Evolutionary conservation across 2,797 vertebrate genomes (phyloP).

Genomic region (Falco novaeseelandiae): DNA sequence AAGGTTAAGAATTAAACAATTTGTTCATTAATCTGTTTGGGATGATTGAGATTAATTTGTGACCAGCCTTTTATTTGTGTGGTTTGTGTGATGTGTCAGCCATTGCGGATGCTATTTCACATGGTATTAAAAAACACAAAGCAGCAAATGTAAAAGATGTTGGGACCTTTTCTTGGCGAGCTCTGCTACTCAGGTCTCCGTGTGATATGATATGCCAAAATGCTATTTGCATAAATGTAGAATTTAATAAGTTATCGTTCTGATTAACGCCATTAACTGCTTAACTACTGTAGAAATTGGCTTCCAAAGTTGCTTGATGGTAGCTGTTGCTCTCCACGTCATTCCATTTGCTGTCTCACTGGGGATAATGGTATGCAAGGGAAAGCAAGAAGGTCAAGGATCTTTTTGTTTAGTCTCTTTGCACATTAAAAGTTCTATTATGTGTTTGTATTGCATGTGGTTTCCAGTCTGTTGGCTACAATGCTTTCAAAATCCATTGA

Average conservation of each 20-base stretch:
- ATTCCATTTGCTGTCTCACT: constrained; percentile 56
- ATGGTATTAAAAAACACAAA: not conserved
- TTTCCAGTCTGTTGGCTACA: constrained; percentile 54
- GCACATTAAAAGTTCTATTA: constrained; percentile 71
- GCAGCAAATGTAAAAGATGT: not conserved
- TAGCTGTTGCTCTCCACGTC: constrained; percentile 23
- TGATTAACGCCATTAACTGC: constrained; percentile 57
- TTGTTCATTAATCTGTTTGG: not conserved
- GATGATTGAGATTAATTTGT: not conserved
- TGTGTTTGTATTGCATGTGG: constrained; percentile 67
- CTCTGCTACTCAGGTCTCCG: not conserved
- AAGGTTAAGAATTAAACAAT: constrained; percentile 7
- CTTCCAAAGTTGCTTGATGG: constrained; percentile 38
- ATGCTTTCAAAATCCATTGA: constrained; percentile 64
- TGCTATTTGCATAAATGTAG: constrained; percentile 35
- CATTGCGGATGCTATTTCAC: accelerated
- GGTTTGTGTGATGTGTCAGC: not conserved
- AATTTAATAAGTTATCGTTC: constrained; percentile 52
- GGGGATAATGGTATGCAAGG: constrained; percentile 61
- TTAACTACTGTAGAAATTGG: constrained; percentile 61
- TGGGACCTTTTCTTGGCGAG: constrained; percentile 17
- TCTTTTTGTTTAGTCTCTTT: constrained; percentile 68
- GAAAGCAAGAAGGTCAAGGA: constrained; percentile 74
- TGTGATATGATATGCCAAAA: not conserved
- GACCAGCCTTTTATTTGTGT: not conserved